phyloP scores from a whole-genome alignment of 2,797 vertebrate species.

The Nyctalus aviator region DNA sequence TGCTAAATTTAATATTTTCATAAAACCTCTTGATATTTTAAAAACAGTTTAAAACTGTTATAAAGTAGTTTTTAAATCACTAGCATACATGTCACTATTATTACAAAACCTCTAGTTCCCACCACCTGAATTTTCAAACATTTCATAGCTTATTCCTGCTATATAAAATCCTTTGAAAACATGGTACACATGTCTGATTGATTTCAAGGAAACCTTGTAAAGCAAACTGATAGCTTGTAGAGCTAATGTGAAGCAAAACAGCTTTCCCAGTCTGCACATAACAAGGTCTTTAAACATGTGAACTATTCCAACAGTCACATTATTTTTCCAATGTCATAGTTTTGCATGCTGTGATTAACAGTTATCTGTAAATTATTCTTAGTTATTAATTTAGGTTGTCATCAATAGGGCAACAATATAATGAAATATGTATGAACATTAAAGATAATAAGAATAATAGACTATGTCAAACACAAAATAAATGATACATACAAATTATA shows the following conservation, averaged over 20 bases:
- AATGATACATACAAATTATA: not conserved
- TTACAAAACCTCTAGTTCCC: not conserved
- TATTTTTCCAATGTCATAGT: conserved; percentile 51
- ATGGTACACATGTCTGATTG: not conserved
- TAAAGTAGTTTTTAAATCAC: not conserved
- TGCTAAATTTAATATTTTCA: conserved; percentile 16
- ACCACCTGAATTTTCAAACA: conserved; percentile 32
- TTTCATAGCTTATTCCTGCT: conserved; percentile 14
- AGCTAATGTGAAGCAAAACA: conserved; percentile 59
- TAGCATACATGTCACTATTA: not conserved
- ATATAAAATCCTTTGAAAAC: conserved; percentile 58
- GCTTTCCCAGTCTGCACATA: not conserved
- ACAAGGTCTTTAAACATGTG: not conserved
- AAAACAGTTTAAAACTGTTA: conserved; percentile 9
- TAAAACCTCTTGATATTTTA: conserved; percentile 43
- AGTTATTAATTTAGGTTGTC: conserved; percentile 39
- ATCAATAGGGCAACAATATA: conserved; percentile 21
- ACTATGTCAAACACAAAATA: conserved; percentile 56
- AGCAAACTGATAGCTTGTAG: conserved; percentile 29
- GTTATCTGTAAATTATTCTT: conserved; percentile 51
- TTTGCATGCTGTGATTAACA: not conserved
- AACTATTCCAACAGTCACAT: conserved; percentile 28
- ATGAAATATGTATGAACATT: conserved; percentile 46
- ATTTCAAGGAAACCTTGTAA: conserved; percentile 66
- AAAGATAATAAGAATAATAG: conserved; percentile 59